Conservation (phyloP, 2,113 vertebrate genomes). For the Tichodroma muraria region DNA sequence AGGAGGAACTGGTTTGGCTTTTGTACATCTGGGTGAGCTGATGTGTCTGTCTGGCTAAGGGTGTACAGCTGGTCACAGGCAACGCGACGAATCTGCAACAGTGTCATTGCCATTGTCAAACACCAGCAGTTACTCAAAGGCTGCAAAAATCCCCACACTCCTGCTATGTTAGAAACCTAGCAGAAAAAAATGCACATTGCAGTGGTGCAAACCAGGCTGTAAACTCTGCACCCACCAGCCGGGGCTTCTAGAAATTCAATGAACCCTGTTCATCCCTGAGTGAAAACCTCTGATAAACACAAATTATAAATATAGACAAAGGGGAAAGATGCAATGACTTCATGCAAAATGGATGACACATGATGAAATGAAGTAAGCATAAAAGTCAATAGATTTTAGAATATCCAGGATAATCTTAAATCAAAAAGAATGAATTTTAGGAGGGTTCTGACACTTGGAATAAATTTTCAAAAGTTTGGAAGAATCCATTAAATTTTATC, state of each 20-base stretch:
- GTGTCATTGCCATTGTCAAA: not conserved
- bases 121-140: not conserved
- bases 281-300: not conserved
- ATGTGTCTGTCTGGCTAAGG: conserved; percentile 94
- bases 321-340: not conserved
- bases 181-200: not conserved
- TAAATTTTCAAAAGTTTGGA: not conserved
- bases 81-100: conserved; percentile 88
- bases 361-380: not conserved
- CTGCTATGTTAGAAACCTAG: not conserved
- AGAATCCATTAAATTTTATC: not conserved
- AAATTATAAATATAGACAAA: not conserved
- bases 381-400: not conserved
- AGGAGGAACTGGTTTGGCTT: conserved; percentile 96
- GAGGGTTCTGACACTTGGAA: not conserved
- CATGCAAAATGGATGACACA: not conserved
- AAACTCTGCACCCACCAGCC: not conserved
- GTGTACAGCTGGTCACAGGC: conserved; percentile 97
- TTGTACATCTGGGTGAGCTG: conserved; percentile 86
- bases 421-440: not conserved
- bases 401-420: not conserved
- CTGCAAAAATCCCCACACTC: not conserved
- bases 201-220: not conserved
- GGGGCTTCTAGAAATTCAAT: not conserved
- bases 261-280: not conserved